Percentiles rank a stretch among this genome's conserved stretches.
phyloP scores from a whole-genome alignment of 2,113 vertebrate species.

The Peromyscus leucopus region DNA sequence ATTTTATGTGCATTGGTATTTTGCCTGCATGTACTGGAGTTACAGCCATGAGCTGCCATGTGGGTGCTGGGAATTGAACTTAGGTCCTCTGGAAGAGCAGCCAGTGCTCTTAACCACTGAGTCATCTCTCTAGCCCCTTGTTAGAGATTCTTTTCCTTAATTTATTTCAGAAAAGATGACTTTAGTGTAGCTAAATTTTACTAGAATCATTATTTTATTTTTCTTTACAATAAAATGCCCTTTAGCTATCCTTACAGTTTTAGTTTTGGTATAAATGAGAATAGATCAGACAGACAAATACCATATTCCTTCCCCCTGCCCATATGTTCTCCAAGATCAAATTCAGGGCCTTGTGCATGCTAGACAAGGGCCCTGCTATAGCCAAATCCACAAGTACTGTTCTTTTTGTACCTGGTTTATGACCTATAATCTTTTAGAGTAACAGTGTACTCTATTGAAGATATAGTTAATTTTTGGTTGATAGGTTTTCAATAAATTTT shows the following conservation, averaged over 20 bases:
- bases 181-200: slow-evolving; percentile 52
- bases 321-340: neutral
- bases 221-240: neutral
- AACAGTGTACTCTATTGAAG: slow-evolving; percentile 76
- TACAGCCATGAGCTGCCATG: too few relatives aligned
- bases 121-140: neutral
- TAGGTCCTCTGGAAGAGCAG: too few relatives aligned
- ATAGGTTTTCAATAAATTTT: slow-evolving; percentile 57
- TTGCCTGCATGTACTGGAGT: too few relatives aligned
- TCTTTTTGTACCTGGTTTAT: slow-evolving; percentile 59
- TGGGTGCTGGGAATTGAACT: too few relatives aligned
- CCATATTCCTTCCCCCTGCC: neutral
- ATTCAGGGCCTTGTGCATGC: neutral
- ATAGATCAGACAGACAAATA: slow-evolving; percentile 51
- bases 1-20: too few relatives aligned
- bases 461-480: slow-evolving; percentile 70
- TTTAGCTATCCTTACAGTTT: slow-evolving; percentile 45
- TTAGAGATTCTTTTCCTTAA: neutral
- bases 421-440: slow-evolving; percentile 61
- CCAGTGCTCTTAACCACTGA: too few relatives aligned
- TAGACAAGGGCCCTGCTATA: neutral
- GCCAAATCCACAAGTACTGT: slow-evolving; percentile 28
- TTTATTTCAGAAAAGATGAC: slow-evolving; percentile 38
- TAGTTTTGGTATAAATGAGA: slow-evolving; percentile 56
- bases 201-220: neutral